Base-by-base conservation (phyloP, 2,797 vertebrate genomes). In the Sebastes trivittatus region DNA sequence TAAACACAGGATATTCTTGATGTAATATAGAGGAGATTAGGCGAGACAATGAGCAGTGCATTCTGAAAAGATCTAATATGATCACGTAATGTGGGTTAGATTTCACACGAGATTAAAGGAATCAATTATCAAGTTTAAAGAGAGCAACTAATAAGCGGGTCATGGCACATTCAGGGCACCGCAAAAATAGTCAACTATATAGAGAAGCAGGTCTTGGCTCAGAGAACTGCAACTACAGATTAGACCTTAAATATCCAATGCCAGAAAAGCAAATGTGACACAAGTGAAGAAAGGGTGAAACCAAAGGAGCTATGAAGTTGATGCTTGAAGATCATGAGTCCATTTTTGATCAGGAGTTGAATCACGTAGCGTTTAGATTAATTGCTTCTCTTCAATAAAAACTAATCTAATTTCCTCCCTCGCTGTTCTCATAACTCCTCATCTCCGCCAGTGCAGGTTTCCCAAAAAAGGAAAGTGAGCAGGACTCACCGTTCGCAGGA, bases 401-500 rank as follows among this genome's bases (percentile, higher is more conserved):
- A 46, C 16, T 18, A 2, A 8, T 69, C 18, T 16, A 0, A 36
- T 88, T 63, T 76, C 20, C 13, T 52, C 10, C 68, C n/a, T 72
- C 25, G 2, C 30, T 75, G 32, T 36, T 74, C 29, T 56, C 49
- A 27, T 42, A 52, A 70, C 61, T 80, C 63, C 7, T 49, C 22
- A 5, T 56, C 27, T 52, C 71, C 81, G 72, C 78, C 42, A 2
- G 73, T 46, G 69, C 82, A 82, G 82, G 83, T 82, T 71, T 76
- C 74, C 64, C 66, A 29, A 68, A 75, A 75, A 75, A 64, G 55
- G 62, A 88, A 84, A 79, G 74, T 77, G 77, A 93, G 88, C 52
- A 42, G 79, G 65, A 96, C 97, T 95, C 94, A 98, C 97, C 90
- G 97, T 98, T 87, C 97, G 95, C 86, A 98, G 95, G 92, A 98